These are phyloP conservation scores for Heliconius ismenius DNA, from an alignment of 2,888 invertebrate species.

Conservation along the genomic window DNA sequence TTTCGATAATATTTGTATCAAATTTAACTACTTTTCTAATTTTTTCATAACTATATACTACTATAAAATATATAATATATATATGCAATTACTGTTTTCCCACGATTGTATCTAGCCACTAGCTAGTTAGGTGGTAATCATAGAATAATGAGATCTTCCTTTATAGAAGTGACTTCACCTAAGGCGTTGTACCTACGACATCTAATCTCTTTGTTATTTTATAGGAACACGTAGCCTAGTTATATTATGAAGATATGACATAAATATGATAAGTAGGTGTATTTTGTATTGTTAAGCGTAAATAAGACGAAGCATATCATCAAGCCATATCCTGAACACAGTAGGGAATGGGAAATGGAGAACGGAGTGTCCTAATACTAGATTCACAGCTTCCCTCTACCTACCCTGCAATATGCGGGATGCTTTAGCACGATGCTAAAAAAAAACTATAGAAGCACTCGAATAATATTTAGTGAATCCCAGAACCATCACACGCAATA, in stretches of 20 bases:
- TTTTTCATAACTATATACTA: not conserved
- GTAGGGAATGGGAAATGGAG: not conserved
- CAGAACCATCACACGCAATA: not conserved
- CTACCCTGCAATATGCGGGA: not conserved
- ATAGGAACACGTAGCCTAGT: not conserved
- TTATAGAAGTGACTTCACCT: constrained; percentile 16
- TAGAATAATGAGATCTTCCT: constrained; percentile 21
- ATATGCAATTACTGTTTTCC: not conserved
- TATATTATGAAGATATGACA: not conserved
- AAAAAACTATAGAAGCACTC: not conserved
- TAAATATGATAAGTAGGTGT: not conserved
- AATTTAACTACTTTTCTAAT: not conserved
- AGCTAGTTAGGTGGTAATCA: not conserved
- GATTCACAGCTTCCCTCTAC: not conserved
- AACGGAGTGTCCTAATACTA: not conserved
- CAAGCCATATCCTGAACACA: not conserved
- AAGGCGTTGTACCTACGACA: not conserved
- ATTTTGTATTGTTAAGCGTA: not conserved
- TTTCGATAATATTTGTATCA: not conserved
- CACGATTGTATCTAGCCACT: constrained; percentile 4
- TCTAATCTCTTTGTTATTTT: not conserved
- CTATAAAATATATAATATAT: not conserved
- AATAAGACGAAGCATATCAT: not conserved
- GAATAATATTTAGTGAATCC: not conserved
- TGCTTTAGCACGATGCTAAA: too few species aligned